Base-by-base conservation (phyloP, 1,140 invertebrate genomes). In the Drosophila virilis region DNA sequence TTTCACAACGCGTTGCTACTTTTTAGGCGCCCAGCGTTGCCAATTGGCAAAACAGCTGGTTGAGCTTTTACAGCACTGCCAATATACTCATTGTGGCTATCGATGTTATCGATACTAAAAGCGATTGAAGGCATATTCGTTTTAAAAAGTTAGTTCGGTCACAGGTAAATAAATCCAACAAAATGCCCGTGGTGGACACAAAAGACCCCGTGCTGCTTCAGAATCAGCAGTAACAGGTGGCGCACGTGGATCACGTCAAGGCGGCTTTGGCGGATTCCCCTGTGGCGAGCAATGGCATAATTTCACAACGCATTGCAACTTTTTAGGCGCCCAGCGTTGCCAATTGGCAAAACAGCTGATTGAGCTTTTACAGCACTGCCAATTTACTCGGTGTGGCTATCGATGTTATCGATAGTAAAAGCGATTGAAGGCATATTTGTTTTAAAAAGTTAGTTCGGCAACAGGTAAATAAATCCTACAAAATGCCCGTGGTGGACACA, bases 251-350 rank as follows among this genome's bases (percentile, higher is more conserved):
- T 17, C 17, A 17, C 17, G 17, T 17, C 17, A 17, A 17, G 17
- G 17, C 99, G 0, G 99, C 98, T 6, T 92, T 17, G 17, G 17
- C 17, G 17, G 17, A 17, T 17, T 17, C 1, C 17, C 17, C 17
- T 17, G 17, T 99, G 57, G 98, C 98, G 8, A 98, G 96, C 78
- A 99, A 99, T 95, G 98, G 98, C 28, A 97, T 99, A 67, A 98
- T 99, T 80, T 98, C 98, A 8, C 95, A 96, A 78, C 95, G 96
- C 92, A 95, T 98, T 93, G 98, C 97, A 3, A 22, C 22, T 22
- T 22, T 22, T 22, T 22, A 22, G 4, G 48, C 52, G 17, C 13
- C 12, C 42, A 45, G 12, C 61, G 32, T 38, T 62, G 9, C 65
- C 37, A 22, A 32, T 50, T 45, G 22, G 17, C 35, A 1, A 8